These are phyloP conservation scores for Mandrillus leucophaeus DNA, from an alignment of 2,113 vertebrate species.

Conservation along the genomic window DNA sequence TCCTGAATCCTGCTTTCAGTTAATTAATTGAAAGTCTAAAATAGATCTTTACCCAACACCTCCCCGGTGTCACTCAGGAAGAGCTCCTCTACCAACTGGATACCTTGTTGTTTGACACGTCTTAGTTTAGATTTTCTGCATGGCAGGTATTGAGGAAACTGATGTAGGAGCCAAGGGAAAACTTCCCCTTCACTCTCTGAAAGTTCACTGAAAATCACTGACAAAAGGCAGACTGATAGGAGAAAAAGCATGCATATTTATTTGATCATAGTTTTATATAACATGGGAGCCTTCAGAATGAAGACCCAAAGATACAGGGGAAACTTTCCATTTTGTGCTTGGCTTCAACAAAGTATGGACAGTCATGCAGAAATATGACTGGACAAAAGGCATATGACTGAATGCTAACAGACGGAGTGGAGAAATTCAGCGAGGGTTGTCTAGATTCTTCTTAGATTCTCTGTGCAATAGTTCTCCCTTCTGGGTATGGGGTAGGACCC, in stretches of 20 bases:
- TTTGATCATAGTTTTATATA: not conserved
- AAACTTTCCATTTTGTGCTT: not conserved
- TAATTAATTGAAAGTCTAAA: constrained; percentile 22
- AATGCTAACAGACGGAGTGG: not conserved
- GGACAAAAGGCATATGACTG: not conserved
- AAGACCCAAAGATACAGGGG: not conserved
- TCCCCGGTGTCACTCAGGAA: not conserved
- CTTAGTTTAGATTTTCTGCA: not conserved
- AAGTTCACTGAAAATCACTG: not conserved
- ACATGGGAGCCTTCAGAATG: not conserved
- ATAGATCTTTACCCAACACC: not conserved
- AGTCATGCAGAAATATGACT: not conserved
- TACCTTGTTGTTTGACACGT: not conserved
- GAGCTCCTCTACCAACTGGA: not conserved
- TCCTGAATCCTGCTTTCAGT: not conserved
- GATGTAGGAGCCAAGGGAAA: not conserved
- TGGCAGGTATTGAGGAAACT: not conserved
- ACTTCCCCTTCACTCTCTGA: not conserved
- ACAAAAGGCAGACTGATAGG: not conserved
- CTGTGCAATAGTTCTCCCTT: not conserved
- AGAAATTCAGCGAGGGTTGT: not conserved
- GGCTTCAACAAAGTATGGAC: not conserved
- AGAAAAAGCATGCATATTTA: not conserved
- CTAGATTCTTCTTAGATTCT: not conserved
- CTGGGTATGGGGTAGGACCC: not conserved